Evolutionary conservation across 2,797 vertebrate genomes (phyloP).

Genomic region (Macroramphosus scolopax): DNA sequence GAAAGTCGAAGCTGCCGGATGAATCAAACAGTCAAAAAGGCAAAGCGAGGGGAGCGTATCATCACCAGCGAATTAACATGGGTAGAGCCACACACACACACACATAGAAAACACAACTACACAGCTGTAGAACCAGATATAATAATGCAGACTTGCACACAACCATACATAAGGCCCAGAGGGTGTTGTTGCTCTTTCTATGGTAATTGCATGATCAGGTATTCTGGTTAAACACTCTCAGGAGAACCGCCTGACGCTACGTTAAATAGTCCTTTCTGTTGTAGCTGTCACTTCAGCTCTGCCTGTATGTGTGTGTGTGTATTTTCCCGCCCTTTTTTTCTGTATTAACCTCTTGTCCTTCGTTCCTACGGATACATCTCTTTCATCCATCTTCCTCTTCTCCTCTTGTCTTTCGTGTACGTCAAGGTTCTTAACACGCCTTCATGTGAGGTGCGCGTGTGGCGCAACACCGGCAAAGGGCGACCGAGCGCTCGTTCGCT

Average conservation of each 20-base stretch:
- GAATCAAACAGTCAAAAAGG: conserved; percentile 6
- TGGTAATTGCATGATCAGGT: conserved; percentile 65
- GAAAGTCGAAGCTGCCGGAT: conserved; percentile 16
- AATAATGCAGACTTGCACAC: conserved; percentile 1
- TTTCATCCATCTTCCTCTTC: not conserved
- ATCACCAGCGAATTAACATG: too few species aligned
- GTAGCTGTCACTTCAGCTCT: conserved; percentile 35
- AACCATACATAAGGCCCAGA: conserved; percentile 13
- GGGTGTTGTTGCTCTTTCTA: conserved; percentile 59
- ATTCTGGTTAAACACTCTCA: conserved; percentile 62
- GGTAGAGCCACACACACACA: not conserved
- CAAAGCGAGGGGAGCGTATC: not conserved
- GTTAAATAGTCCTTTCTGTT: conserved; percentile 60
- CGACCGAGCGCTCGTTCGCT: conserved; percentile 1
- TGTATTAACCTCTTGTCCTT: conserved; percentile 11
- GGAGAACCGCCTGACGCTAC: conserved; percentile 44
- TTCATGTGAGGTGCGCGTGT: not conserved
- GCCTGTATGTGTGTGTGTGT: conserved; percentile 2
- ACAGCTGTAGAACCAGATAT: conserved; percentile 20
- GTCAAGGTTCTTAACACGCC: conserved; percentile 6
- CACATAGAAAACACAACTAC: conserved; percentile 14
- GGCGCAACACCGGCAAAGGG: conserved; percentile 6
- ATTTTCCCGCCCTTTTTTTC: not conserved
- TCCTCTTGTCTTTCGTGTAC: too few species aligned
- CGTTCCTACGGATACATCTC: conserved; percentile 7